Evolutionary conservation across 2,888 invertebrate species (phyloP).

Genomic region (Branchellion lobata): DNA sequence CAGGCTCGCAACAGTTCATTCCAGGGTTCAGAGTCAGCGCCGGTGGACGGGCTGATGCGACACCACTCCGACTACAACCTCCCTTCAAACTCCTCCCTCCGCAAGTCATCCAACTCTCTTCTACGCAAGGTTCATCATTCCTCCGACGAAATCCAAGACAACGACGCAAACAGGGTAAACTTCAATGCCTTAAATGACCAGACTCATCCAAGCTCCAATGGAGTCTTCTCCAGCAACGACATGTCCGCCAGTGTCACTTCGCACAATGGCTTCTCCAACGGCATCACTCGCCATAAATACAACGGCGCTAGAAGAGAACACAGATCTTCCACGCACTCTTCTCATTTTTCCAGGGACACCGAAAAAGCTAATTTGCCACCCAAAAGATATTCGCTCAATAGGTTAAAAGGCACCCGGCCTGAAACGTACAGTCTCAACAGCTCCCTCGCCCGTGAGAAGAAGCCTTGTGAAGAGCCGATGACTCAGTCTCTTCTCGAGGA

Average conservation of each 20-base stretch:
- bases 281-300: neutral
- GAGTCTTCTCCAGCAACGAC: no score
- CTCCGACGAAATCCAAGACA: neutral
- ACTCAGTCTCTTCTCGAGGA: neutral
- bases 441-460: neutral
- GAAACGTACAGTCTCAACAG: neutral
- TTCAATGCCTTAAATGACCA: no score
- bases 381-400: slow-evolving; percentile 7
- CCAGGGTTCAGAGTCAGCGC: neutral
- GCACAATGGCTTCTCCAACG: neutral
- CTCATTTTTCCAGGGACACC: neutral
- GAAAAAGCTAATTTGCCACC: neutral
- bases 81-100: neutral
- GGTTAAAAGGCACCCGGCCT: neutral
- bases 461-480: neutral
- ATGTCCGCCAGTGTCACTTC: neutral
- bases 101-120: neutral
- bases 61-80: slow-evolving; percentile 14
- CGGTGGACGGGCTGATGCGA: neutral
- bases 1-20: slow-evolving; percentile 9
- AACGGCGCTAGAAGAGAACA: neutral
- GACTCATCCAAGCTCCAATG: no score
- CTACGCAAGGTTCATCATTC: neutral
- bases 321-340: neutral
- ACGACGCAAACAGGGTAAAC: no score